Percentiles rank a stretch among this genome's conserved stretches.
These are phyloP conservation scores for Drosophila pseudoananassae DNA, from an alignment of 1,140 invertebrate species.

Conservation along the genomic window DNA sequence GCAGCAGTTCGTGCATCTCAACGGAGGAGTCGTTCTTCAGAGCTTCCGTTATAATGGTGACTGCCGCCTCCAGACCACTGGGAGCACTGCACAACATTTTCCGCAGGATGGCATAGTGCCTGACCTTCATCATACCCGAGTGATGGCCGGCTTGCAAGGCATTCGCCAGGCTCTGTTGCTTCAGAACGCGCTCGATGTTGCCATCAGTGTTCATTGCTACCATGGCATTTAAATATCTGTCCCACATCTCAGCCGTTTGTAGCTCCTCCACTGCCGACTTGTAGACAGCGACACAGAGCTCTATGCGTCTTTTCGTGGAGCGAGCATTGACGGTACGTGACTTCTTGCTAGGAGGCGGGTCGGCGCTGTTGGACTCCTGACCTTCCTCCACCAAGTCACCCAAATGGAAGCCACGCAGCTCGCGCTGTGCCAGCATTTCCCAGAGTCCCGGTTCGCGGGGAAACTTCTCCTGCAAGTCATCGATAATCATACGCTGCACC, in stretches of 20 bases:
- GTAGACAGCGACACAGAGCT: conserved; percentile 68
- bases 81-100: conserved; percentile 59
- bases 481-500: conserved; percentile 64
- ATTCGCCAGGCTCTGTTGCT: conserved; percentile 61
- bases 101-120: conserved; percentile 60
- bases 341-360: conserved; percentile 46
- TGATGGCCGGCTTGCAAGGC: conserved; percentile 72
- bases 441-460: conserved; percentile 64
- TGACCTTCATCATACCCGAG: conserved; percentile 59
- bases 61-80: conserved; percentile 38
- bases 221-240: conserved; percentile 71
- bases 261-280: conserved; percentile 67
- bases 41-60: conserved; percentile 63
- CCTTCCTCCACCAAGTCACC: conserved; percentile 56
- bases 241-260: conserved; percentile 59
- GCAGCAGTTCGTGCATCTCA: conserved; percentile 64
- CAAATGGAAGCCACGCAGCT: conserved; percentile 66
- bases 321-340: conserved; percentile 22
- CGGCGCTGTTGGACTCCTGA: conserved; percentile 4
- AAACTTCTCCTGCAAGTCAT: conserved; percentile 70
- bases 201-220: conserved; percentile 60
- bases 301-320: conserved; percentile 60
- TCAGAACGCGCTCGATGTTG: conserved; percentile 39
- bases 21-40: conserved; percentile 47
- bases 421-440: conserved; percentile 74